A percentile compares a stretch with the other conserved stretches of the same genome.
These are phyloP conservation scores for Cloeon dipterum DNA, from an alignment of 2,888 invertebrate genomes.

Conservation along the genomic window DNA sequence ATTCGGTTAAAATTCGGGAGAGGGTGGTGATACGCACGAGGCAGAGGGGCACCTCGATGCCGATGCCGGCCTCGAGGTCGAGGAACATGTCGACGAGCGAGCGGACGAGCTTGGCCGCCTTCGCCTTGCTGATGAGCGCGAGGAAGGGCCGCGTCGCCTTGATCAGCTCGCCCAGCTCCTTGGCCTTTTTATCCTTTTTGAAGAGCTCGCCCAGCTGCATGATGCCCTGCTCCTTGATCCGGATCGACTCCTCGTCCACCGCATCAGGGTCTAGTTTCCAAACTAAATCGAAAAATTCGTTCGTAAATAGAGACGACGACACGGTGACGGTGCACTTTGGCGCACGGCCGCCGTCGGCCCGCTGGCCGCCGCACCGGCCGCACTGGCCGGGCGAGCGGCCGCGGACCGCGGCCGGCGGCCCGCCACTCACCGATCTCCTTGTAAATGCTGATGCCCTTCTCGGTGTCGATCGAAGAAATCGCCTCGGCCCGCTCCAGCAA, in stretches of 20 bases:
- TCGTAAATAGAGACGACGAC: background rate
- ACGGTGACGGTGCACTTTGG: no score
- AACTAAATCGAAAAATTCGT: background rate
- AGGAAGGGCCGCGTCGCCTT: slow-evolving; percentile 90
- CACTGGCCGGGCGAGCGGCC: no score
- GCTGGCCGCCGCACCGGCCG: no score
- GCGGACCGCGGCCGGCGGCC: no score
- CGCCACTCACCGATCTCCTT: slow-evolving; percentile 56
- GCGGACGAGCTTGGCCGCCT: slow-evolving; percentile 94
- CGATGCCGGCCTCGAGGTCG: slow-evolving; percentile 89
- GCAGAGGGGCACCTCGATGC: slow-evolving; percentile 74
- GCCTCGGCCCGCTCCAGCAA: slow-evolving; percentile 68
- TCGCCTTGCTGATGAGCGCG: slow-evolving; percentile 89
- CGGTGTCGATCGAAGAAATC: slow-evolving; percentile 45
- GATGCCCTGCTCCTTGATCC: slow-evolving; percentile 82
- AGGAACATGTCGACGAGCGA: slow-evolving; percentile 93
- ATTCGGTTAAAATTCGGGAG: no score
- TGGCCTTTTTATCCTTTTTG: slow-evolving; percentile 83
- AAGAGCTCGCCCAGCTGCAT: slow-evolving; percentile 77
- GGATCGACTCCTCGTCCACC: slow-evolving; percentile 76
- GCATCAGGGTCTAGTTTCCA: slow-evolving; percentile 45
- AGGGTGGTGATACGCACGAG: slow-evolving; percentile 19
- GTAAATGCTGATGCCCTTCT: slow-evolving; percentile 47
- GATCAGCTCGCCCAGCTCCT: slow-evolving; percentile 77
- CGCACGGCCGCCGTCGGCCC: no score